Base-by-base conservation (phyloP, 2,113 vertebrate genomes). In the Lepus europaeus region DNA sequence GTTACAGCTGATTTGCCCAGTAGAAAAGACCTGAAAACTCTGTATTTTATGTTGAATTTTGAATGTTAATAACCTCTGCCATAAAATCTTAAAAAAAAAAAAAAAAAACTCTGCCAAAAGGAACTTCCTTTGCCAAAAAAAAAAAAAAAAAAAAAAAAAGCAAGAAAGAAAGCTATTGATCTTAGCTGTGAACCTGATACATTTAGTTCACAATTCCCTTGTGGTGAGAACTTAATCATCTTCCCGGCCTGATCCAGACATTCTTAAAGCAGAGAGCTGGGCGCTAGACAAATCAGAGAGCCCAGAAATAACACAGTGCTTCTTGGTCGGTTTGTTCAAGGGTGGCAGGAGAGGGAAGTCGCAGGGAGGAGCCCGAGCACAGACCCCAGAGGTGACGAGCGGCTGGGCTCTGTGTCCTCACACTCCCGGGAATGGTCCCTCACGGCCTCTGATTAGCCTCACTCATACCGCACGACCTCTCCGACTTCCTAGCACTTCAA, bases 161-260 rank as follows among this genome's bases (percentile, higher is more conserved):
- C 45, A 7, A 45, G 45, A 7, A 45, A 45, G 45, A 45, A 84
- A 84, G 70, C 68, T 79, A 93, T 89, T 93, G 94, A 96, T 91
- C 89, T 78, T 88, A 25, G 61, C 91, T 97, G 94, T 93, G 89
- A 94, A 94, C 70, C 95, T 90, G 89, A 97, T 80, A 81, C 64
- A 79, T 95, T 97, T 95, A 96, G 94, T 96, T 98, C 97, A 97
- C 95, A 93, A 74, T 96, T 25, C 73, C 93, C 95, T 81, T 93
- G 74, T 88, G 64, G 73, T 78, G 90, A 97, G 76, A 95, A 94
- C 59, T 95, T 90, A 98, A 97, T 76, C 96, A 96, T 95, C 96
- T 96, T 90, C 88, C 68, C 76, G 93, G 88, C 69, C 61, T 17
- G 45, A 95, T 74, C 92, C 89, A 97, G 89, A 89, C 63, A 56